Percentiles rank a stretch among this genome's conserved stretches.
Conservation (phyloP, 2,113 vertebrate species). For the Heterochromis multidens region DNA sequence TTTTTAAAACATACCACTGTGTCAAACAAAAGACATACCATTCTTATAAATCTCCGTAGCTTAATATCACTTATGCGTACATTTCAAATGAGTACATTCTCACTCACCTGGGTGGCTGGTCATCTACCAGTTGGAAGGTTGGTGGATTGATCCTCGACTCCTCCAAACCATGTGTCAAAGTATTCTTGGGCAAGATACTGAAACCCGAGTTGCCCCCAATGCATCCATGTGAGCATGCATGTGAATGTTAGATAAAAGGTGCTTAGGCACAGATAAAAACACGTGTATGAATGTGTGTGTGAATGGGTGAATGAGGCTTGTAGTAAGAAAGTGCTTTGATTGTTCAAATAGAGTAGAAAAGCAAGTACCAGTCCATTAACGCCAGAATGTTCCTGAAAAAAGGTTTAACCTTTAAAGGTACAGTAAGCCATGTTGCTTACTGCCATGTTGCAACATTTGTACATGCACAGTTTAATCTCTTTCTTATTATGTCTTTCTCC, state of each 20-base stretch:
- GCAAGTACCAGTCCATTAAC: no score
- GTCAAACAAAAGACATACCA: not conserved
- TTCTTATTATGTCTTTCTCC: not conserved
- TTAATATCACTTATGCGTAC: not conserved
- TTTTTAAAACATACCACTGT: not conserved
- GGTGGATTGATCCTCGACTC: not conserved
- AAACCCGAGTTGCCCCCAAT: not conserved
- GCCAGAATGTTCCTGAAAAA: no score
- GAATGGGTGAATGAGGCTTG: not conserved
- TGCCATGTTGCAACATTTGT: no score
- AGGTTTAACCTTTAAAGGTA: no score
- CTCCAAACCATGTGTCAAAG: not conserved
- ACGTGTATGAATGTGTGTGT: not conserved
- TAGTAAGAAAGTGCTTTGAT: no score
- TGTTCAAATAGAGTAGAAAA: not conserved
- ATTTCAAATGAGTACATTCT: not conserved
- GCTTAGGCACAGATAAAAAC: not conserved
- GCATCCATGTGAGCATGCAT: not conserved
- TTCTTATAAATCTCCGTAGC: not conserved
- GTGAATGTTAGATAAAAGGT: not conserved
- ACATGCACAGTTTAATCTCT: not conserved
- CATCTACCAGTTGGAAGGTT: not conserved
- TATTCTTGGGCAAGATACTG: not conserved
- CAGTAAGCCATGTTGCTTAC: no score
- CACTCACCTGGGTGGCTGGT: not conserved